These are phyloP conservation scores for Heteromurus nitidus DNA, from an alignment of 2,888 invertebrate species.

Conservation along the genomic window DNA sequence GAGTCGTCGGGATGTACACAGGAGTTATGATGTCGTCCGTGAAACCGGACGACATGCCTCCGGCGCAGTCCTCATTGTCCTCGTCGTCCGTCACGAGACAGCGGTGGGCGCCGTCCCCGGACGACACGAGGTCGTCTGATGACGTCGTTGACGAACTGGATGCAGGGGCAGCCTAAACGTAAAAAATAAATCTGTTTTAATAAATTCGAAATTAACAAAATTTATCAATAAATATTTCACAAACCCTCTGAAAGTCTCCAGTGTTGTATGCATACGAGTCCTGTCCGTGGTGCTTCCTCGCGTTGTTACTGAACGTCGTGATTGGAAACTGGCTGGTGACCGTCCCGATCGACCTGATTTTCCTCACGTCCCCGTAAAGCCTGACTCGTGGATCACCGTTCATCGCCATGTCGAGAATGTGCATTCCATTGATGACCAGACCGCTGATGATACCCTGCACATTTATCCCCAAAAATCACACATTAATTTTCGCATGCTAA, in stretches of 20 bases:
- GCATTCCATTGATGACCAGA: conserved; percentile 88
- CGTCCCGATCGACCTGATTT: conserved; percentile 12
- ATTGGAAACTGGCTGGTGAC: neutral
- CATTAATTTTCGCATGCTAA: neutral
- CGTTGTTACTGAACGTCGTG: neutral
- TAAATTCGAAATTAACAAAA: neutral
- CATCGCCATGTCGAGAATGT: conserved; percentile 86
- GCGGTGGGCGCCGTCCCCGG: conserved; percentile 83
- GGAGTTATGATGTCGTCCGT: conserved; percentile 95
- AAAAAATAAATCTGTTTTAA: no score
- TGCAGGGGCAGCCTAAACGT: conserved; percentile 50
- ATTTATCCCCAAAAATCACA: neutral
- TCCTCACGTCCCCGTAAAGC: conserved; percentile 85
- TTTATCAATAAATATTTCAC: neutral
- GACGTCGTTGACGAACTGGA: conserved; percentile 75
- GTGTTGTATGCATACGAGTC: conserved; percentile 28
- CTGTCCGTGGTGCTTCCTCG: neutral
- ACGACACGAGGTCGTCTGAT: conserved; percentile 92
- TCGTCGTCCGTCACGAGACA: conserved; percentile 45
- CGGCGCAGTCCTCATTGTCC: conserved; percentile 55
- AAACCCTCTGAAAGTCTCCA: conserved; percentile 26
- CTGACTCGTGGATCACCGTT: conserved; percentile 87
- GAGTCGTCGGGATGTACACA: conserved; percentile 84
- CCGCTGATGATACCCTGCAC: conserved; percentile 88
- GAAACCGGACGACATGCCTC: conserved; percentile 87